Percentiles rank a stretch among this genome's conserved stretches.
Evolutionary conservation across 2,888 invertebrate genomes (phyloP).

Genomic region (Callyntrura guangdongensis): DNA sequence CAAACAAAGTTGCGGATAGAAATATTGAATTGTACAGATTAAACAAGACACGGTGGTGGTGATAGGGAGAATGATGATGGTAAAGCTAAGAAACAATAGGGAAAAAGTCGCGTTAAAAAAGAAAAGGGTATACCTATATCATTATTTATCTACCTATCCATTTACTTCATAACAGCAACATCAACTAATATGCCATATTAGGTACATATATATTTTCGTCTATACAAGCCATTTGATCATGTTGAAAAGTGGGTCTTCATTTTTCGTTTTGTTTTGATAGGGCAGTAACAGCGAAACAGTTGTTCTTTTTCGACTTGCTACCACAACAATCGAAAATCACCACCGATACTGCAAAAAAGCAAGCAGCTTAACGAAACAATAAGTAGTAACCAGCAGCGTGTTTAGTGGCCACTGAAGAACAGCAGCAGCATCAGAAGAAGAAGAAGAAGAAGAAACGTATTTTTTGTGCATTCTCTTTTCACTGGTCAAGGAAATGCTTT

Average conservation of each 20-base stretch:
- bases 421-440: too few relatives aligned
- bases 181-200: not conserved
- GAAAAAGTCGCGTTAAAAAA: not conserved
- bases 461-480: constrained; percentile 48
- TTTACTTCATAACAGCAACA: not conserved
- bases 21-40: not conserved
- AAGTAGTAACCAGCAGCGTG: constrained; percentile 10
- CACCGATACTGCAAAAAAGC: constrained; percentile 31
- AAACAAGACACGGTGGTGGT: not conserved
- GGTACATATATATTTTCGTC: not conserved
- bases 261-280: constrained; percentile 33
- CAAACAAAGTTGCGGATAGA: not conserved
- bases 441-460: constrained; percentile 1
- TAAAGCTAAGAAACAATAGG: not conserved
- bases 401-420: constrained; percentile 2
- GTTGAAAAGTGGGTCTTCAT: not conserved
- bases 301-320: constrained; percentile 3
- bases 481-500: constrained; percentile 79
- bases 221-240: not conserved
- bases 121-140: constrained; percentile 1
- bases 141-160: not conserved
- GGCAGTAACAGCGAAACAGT: too few relatives aligned
- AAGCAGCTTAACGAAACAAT: constrained; percentile 43
- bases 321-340: constrained; percentile 18
- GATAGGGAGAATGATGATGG: constrained; percentile 6